These are phyloP conservation scores for Phoeniculus purpureus DNA, from an alignment of 2,797 vertebrate genomes.

Conservation along the genomic window DNA sequence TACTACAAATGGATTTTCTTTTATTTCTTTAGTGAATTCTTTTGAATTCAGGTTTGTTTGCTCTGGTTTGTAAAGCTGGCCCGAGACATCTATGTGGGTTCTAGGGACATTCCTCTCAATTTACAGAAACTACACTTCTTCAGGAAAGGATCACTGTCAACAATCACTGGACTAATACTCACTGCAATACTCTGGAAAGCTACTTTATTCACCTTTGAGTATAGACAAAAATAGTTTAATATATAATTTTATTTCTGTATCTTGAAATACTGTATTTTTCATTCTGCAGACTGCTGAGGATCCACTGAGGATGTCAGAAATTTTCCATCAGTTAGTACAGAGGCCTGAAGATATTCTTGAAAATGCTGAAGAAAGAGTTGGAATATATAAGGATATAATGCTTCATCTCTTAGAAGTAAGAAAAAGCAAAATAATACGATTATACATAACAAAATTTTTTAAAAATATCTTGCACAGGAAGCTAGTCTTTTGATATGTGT, in stretches of 20 bases:
- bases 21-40: background rate
- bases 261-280: conserved; percentile 7
- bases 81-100: background rate
- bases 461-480: background rate
- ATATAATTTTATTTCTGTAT: background rate
- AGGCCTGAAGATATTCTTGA: conserved; percentile 81
- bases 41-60: background rate
- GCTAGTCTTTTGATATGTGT: background rate
- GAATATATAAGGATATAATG: conserved; percentile 82
- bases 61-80: background rate
- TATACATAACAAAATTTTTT: background rate
- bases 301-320: conserved; percentile 52
- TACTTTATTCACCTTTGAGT: background rate
- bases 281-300: conserved; percentile 51
- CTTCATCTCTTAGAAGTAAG: conserved; percentile 88
- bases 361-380: conserved; percentile 78
- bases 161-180: background rate
- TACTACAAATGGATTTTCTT: background rate
- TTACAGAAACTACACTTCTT: background rate
- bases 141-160: background rate
- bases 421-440: background rate
- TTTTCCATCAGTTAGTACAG: conserved; percentile 81
- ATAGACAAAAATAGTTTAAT: background rate
- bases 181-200: background rate
- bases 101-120: background rate